A percentile compares a stretch with the other conserved stretches of the same genome.
These are phyloP conservation scores for Hozukius guyotensis DNA, from an alignment of 2,797 vertebrate species.

Conservation along the genomic window DNA sequence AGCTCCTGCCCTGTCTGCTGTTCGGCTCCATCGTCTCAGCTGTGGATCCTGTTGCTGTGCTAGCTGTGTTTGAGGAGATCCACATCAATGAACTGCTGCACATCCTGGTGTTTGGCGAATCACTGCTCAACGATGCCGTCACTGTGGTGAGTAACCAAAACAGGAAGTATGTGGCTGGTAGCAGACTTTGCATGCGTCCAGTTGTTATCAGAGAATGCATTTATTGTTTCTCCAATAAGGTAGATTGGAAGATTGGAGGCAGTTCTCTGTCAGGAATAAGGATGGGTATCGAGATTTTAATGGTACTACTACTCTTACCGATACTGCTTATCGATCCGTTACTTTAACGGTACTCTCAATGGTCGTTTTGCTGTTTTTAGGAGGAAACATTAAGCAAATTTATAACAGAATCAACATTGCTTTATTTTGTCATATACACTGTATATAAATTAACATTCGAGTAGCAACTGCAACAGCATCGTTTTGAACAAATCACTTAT, in stretches of 20 bases:
- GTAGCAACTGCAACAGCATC: no score
- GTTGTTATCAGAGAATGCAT: background rate
- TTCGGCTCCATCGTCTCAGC: constrained; percentile 96
- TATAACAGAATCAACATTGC: no score
- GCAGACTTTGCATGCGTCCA: background rate
- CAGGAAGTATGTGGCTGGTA: background rate
- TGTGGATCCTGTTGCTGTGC: constrained; percentile 96
- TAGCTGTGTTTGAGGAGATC: constrained; percentile 98
- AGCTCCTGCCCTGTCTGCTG: constrained; percentile 91
- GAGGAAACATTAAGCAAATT: no score
- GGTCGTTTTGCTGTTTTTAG: no score
- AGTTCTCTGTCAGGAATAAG: background rate
- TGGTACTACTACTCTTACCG: no score
- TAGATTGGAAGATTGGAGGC: background rate
- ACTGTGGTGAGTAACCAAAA: constrained; percentile 87
- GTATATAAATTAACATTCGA: no score
- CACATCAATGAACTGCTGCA: constrained; percentile 98
- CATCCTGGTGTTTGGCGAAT: constrained; percentile 98
- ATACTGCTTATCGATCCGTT: no score
- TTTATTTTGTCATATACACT: no score
- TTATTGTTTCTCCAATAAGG: background rate
- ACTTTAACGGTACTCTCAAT: no score
- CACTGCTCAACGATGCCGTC: constrained; percentile 96
- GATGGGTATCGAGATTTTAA: no score
- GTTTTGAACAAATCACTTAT: no score